Base-by-base conservation (phyloP, 2,888 invertebrate species). In the Parochlus steinenii region DNA sequence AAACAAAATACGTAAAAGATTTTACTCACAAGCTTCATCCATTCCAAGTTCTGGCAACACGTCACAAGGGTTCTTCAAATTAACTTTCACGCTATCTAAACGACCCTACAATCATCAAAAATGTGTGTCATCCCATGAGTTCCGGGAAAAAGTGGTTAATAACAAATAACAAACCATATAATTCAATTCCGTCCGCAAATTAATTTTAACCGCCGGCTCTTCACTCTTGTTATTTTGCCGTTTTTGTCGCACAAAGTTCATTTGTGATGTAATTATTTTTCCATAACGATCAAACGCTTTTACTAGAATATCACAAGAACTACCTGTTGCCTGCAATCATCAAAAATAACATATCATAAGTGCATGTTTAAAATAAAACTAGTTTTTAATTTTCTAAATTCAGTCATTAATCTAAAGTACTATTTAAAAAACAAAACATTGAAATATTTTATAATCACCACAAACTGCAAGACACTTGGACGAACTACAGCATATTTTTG, bases 1-100 rank as follows among this genome's bases (percentile, higher is more conserved):
- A 20, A 31, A 31, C n/a, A 31, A 20, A 12, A 11, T 22, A 14
- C 15, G 14, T 16, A 29, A 18, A 17, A 24, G 19, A 8, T 25
- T 6, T 22, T 5, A 54, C 72, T 66, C 64, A 82, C 79, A 86
- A 45, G 69, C 66, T 58, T 89, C 89, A 50, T 77, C 70, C 73
- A 82, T 82, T 31, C 65, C 54, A 22, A 74, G 56, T 40, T 67
- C 56, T 0, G 86, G 86, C 47, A 65, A 64, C 1, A 59, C 27
- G 46, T 74, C 70, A 51, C 86, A 87, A 0, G 64, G 55, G 5
- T 60, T 53, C 15, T 53, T 57, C 31, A 83, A 54, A 22, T 65
- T 52, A 1, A 85, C 61, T 10, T 61, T 48, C 10, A 82, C 47
- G 11, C 53, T 46, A 8, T 52, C 51, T n/a, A 78, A 48, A 34